Conservation (phyloP, 2,113 vertebrate genomes). For the Alethe diademata region DNA sequence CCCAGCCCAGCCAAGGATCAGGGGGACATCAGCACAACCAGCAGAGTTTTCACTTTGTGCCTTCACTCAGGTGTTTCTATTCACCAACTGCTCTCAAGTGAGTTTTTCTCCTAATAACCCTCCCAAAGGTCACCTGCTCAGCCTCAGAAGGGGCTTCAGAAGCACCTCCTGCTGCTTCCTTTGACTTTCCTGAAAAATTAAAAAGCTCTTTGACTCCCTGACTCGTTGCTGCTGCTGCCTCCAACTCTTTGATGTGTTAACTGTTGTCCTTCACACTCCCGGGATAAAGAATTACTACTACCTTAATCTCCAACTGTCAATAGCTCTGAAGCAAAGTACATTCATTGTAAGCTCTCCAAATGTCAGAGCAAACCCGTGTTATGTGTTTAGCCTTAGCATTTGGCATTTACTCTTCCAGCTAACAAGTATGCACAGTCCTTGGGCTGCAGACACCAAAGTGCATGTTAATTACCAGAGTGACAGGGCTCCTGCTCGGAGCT, state of each 20-base stretch:
- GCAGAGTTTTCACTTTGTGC: accelerated
- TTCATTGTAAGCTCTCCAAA: constrained; percentile 81
- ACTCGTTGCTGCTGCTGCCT: constrained; percentile 14
- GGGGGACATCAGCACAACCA: too few species aligned
- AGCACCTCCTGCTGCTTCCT: not conserved
- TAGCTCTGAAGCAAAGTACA: constrained; percentile 80
- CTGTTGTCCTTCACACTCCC: constrained; percentile 68
- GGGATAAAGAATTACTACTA: constrained; percentile 72
- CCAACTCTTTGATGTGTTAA: constrained; percentile 67
- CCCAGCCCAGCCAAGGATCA: accelerated
- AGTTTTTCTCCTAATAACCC: not conserved
- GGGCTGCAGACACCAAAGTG: constrained; percentile 56
- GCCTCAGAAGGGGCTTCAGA: not conserved
- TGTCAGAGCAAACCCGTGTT: constrained; percentile 75
- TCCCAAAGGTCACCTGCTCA: not conserved
- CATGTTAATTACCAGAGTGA: constrained; percentile 69
- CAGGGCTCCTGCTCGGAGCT: not conserved
- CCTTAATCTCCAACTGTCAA: constrained; percentile 83
- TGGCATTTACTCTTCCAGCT: constrained; percentile 82
- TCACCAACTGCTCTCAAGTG: not conserved
- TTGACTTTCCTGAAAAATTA: constrained; percentile 14
- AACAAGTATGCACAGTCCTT: constrained; percentile 66
- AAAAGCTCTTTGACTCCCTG: constrained; percentile 25
- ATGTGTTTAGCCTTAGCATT: constrained; percentile 65
- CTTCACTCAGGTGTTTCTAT: not conserved